These are phyloP conservation scores for Hystrix brachyura DNA, from an alignment of 2,113 vertebrate species.

Conservation along the genomic window DNA sequence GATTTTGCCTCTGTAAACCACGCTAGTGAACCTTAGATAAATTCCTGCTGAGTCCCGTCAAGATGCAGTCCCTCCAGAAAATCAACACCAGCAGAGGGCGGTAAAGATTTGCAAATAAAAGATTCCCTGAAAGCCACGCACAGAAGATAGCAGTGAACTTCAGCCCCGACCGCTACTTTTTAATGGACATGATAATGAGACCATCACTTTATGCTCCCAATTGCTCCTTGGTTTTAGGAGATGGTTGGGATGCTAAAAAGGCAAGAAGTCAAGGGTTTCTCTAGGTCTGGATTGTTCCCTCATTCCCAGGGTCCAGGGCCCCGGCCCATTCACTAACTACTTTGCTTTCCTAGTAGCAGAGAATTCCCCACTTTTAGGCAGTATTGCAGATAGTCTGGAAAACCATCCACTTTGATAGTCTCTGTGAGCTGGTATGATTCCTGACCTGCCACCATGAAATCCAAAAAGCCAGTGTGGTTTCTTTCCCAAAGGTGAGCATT, in stretches of 20 bases:
- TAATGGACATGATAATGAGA: not conserved
- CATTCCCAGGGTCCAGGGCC: rapidly evolving
- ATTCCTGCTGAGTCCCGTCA: not conserved
- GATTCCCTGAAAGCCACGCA: rapidly evolving
- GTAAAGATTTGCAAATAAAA: constrained; percentile 74
- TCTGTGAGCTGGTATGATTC: not conserved
- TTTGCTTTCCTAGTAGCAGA: not conserved
- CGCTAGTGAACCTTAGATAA: not conserved
- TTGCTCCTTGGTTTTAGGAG: not conserved
- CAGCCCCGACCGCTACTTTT: not conserved
- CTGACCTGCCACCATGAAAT: not conserved
- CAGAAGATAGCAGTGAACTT: rapidly evolving
- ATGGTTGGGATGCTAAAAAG: not conserved
- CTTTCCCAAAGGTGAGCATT: not conserved
- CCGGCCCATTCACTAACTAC: not conserved
- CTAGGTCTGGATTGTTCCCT: not conserved
- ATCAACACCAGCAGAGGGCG: constrained; percentile 87
- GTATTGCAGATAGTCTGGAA: not conserved
- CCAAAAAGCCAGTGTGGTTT: rapidly evolving
- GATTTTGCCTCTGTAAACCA: not conserved
- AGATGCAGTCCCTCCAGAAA: not conserved
- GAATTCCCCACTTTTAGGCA: not conserved
- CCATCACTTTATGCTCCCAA: rapidly evolving
- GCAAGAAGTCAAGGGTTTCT: too few species aligned
- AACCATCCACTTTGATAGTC: not conserved